Percentiles rank a stretch among this genome's conserved stretches.
These are phyloP conservation scores for Scalopus aquaticus DNA, from an alignment of 2,113 vertebrate genomes.

Conservation along the genomic window DNA sequence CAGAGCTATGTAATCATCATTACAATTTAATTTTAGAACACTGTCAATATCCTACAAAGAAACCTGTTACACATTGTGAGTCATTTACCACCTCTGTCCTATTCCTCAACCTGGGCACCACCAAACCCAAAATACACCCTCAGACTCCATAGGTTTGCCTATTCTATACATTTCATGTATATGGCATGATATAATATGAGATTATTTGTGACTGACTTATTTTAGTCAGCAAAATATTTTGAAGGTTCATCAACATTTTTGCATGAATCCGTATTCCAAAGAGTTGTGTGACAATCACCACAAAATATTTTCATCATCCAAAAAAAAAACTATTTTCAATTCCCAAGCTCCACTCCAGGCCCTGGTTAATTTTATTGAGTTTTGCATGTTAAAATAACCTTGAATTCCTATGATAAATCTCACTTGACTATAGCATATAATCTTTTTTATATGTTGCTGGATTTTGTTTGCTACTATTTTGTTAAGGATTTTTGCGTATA, in stretches of 20 bases:
- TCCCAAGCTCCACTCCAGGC: neutral
- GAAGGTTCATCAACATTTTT: neutral
- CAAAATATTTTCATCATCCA: neutral
- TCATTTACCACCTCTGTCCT: neutral
- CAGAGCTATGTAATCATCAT: neutral
- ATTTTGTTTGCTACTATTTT: too few species aligned
- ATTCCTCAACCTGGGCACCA: accelerated
- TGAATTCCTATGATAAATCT: too few species aligned
- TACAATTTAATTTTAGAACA: conserved; percentile 15
- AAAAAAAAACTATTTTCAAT: neutral
- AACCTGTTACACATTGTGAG: neutral
- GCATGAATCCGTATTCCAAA: neutral
- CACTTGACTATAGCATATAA: too few species aligned
- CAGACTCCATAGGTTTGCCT: neutral
- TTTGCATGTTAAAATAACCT: too few species aligned
- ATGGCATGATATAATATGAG: neutral
- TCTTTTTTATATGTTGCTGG: too few species aligned
- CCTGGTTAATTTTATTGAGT: neutral
- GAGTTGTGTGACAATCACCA: neutral
- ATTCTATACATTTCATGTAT: neutral
- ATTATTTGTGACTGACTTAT: neutral
- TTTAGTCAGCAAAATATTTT: neutral
- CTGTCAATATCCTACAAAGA: neutral
- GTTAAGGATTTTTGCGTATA: too few species aligned
- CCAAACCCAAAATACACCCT: neutral